Evolutionary conservation across 2,797 vertebrate genomes (phyloP).

Genomic region (Phalanger gymnotis): DNA sequence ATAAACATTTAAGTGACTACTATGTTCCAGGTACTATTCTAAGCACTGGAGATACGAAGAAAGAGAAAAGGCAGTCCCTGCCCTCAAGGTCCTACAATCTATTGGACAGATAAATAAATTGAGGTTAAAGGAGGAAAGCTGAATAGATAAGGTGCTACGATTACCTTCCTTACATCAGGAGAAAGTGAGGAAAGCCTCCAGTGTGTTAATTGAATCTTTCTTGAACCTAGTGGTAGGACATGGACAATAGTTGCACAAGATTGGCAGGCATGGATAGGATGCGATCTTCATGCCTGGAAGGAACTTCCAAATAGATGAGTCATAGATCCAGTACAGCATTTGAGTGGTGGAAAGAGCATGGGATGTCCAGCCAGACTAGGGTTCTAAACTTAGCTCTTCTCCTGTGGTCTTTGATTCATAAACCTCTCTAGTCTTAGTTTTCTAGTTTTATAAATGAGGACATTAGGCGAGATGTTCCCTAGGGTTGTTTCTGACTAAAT

Average conservation of each 20-base stretch:
- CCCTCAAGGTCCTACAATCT: neutral
- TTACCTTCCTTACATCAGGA: neutral
- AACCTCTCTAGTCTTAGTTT: neutral
- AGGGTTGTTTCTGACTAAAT: constrained; percentile 40
- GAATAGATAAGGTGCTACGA: neutral
- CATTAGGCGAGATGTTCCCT: neutral
- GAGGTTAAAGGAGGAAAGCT: neutral
- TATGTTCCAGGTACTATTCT: neutral
- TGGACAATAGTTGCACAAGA: neutral
- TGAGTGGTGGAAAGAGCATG: neutral
- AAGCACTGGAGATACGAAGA: too few species aligned
- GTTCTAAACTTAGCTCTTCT: neutral
- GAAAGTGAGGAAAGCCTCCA: neutral
- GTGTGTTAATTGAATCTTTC: neutral
- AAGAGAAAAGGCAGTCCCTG: neutral
- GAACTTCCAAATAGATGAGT: neutral
- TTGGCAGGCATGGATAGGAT: neutral
- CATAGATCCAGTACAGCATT: neutral
- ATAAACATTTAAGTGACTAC: neutral
- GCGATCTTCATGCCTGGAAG: neutral
- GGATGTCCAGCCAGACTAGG: neutral
- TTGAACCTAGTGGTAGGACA: neutral
- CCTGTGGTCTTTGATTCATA: neutral
- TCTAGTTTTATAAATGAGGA: neutral
- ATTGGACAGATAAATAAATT: too few species aligned